Base-by-base conservation (phyloP, 2,797 vertebrate species). In the Microctenopoma steveboyesi region DNA sequence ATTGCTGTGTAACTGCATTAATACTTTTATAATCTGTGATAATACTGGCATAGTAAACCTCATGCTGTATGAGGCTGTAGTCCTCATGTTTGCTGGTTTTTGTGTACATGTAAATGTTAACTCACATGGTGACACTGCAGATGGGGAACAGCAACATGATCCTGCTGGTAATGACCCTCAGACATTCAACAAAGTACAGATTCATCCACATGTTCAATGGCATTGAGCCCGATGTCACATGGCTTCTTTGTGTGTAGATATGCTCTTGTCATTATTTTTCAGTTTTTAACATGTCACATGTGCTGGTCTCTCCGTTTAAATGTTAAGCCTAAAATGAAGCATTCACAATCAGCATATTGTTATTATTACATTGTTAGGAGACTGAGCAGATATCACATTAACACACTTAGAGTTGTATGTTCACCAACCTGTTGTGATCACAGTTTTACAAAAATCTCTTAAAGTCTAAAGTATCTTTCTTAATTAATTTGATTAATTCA, bases 171-270 rank as follows among this genome's bases (percentile, higher is more conserved):
- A 78, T 75, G 64, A 82, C 74, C 62, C 45, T 13, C 33, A 69
- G 56, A 52, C 68, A 86, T 86, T 74, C 59, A 85, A 89, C 77
- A 78, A 54, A 63, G 35, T 43, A 65, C 55, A 69, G 47, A 72
- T 83, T 50, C 13, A 74, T 79, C 63, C 62, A 84, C 60, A 18
- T 66, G 56, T 61, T 74, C 68, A 33, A 57, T 68, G 53, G 43
- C 35, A 60, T n/a, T 45, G 5, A 50, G 42, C 46, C 51, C 3
- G 6, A 5, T 67, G 54, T 33, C 58, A 35, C 47, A 65, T 60
- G 22, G 52, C 58, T 49, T 62, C 15, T 64, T 25, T 12, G 12
- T 51, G 28, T 2, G 39, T 40, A 40, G 39, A 40, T 40, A 3
- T 35, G 33, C 33, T 35, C 33, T 35, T 61, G 8, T 55, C 61